These are phyloP conservation scores for Tetragonisca angustula DNA, from an alignment of 2,888 invertebrate genomes.

Conservation along the genomic window DNA sequence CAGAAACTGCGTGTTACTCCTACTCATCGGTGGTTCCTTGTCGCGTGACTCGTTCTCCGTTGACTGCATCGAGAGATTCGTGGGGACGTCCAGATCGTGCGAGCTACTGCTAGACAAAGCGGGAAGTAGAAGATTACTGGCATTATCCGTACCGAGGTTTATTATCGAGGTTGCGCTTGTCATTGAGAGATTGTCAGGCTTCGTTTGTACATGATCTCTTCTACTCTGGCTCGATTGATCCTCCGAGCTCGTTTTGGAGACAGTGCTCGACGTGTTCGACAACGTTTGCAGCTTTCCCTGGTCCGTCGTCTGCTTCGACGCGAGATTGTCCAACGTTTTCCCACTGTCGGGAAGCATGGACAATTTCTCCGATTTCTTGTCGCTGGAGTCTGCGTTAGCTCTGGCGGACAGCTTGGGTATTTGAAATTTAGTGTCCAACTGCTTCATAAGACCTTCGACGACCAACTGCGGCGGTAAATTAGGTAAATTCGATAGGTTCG, in stretches of 20 bases:
- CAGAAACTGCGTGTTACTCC: slow-evolving; percentile 74
- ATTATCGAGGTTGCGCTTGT: slow-evolving; percentile 63
- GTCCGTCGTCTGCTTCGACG: slow-evolving; percentile 58
- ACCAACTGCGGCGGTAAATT: slow-evolving; percentile 88
- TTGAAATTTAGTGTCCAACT: slow-evolving; percentile 93
- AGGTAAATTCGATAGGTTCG: slow-evolving; percentile 76
- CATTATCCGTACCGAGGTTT: slow-evolving; percentile 59
- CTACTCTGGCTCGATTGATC: slow-evolving; percentile 63
- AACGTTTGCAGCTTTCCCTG: slow-evolving; percentile 58
- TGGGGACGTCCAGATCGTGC: slow-evolving; percentile 78
- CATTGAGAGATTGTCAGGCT: slow-evolving; percentile 74
- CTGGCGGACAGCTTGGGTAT: slow-evolving; percentile 92
- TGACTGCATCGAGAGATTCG: slow-evolving; percentile 80
- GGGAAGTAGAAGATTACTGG: slow-evolving; percentile 66
- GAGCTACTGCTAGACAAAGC: slow-evolving; percentile 50
- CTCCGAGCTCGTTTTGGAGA: slow-evolving; percentile 61
- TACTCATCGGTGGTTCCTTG: slow-evolving; percentile 70
- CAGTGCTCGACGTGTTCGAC: slow-evolving; percentile 54
- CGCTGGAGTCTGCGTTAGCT: slow-evolving; percentile 76
- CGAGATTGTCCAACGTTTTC: slow-evolving; percentile 71
- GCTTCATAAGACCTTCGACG: slow-evolving; percentile 91
- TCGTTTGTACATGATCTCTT: slow-evolving; percentile 72
- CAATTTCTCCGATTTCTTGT: slow-evolving; percentile 66
- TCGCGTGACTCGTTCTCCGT: slow-evolving; percentile 73
- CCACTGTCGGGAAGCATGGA: slow-evolving; percentile 63